Conservation (phyloP, 2,888 invertebrate species). For the Drosophila parthenogenetica region DNA sequence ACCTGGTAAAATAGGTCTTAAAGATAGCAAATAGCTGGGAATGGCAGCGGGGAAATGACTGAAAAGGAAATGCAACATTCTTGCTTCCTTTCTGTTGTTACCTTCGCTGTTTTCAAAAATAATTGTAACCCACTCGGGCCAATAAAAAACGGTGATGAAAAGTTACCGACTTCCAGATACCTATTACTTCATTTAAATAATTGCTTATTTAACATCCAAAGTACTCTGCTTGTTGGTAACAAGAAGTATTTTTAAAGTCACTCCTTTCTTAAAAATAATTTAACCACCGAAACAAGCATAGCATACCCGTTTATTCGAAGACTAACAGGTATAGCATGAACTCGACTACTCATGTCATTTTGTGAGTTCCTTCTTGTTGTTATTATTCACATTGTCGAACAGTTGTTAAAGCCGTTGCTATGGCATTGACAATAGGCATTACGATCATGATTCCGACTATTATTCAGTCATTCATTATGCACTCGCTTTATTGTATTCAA, state of each 20-base stretch:
- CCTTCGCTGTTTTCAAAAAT: slow-evolving; percentile 21
- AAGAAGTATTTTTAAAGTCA: too few species aligned
- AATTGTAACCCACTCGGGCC: slow-evolving; percentile 20
- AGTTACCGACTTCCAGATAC: background rate
- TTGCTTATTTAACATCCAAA: too few species aligned
- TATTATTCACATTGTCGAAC: background rate
- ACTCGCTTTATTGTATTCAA: slow-evolving; percentile 30
- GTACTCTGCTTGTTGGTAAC: too few species aligned
- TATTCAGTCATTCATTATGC: slow-evolving; percentile 28
- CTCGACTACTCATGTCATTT: slow-evolving; percentile 16
- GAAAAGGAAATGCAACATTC: slow-evolving; percentile 26
- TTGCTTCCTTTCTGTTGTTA: slow-evolving; percentile 22
- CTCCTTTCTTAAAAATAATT: too few species aligned
- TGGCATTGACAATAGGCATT: slow-evolving; percentile 29
- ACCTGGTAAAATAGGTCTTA: too few species aligned
- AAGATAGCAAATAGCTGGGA: background rate
- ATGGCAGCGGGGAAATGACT: background rate
- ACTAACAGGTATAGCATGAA: background rate
- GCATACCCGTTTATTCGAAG: background rate
- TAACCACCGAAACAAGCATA: background rate
- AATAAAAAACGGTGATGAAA: slow-evolving; percentile 7
- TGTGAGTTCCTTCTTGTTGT: slow-evolving; percentile 9
- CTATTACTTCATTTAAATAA: background rate
- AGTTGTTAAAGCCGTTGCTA: slow-evolving; percentile 11
- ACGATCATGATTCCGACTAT: slow-evolving; percentile 25